Base-by-base conservation (phyloP, 1,140 invertebrate genomes). In the Trichonephila inaurata region DNA sequence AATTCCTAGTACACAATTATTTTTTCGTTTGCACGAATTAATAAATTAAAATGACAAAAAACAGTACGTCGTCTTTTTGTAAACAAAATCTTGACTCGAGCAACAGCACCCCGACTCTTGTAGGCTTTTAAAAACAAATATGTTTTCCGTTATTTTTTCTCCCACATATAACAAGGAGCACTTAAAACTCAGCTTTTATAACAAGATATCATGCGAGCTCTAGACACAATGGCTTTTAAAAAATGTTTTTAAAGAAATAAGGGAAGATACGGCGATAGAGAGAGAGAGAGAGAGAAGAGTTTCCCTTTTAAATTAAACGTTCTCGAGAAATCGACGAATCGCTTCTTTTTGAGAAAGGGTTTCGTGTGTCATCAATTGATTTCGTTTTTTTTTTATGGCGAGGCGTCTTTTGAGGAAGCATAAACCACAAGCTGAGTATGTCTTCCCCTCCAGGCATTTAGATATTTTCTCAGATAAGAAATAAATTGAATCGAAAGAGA, bases 231-330 rank as follows among this genome's bases (percentile, higher is more conserved):
- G 21, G 16, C 62, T 64, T 21, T 64, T 19, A 64, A 21, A 72
- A 72, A 2, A 16, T 12, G 14, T 16, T 72, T 33, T 72, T 28
- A 72, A 72, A 51, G 51, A 12, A 51, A 51, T 51, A 16, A 40
- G 12, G 24, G 28, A 14, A 72, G 33, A 24, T 72, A 10, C 69
- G 10, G 69, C 16, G 28, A 33, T 72, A 16, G 69, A 40, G 33
- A 40, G 3, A 3, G n/a, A n/a, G n/a, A 16, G 69, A 40, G 33
- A 40, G 28, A 28, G 28, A 28, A 24, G 5, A 33, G 1, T 72
- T 72, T 28, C 24, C 28, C 69, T 72, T 72, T 72, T 72, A 72
- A 72, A 72, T 72, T 33, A 72, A 72, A 72, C 14, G 69, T 72
- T 33, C 18, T 14, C 5, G 24, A 24, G 12, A 72, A 72, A 72